A percentile compares a stretch with the other conserved stretches of the same genome.
Conservation (phyloP, 2,888 invertebrate species). For the Operophtera brumata region DNA sequence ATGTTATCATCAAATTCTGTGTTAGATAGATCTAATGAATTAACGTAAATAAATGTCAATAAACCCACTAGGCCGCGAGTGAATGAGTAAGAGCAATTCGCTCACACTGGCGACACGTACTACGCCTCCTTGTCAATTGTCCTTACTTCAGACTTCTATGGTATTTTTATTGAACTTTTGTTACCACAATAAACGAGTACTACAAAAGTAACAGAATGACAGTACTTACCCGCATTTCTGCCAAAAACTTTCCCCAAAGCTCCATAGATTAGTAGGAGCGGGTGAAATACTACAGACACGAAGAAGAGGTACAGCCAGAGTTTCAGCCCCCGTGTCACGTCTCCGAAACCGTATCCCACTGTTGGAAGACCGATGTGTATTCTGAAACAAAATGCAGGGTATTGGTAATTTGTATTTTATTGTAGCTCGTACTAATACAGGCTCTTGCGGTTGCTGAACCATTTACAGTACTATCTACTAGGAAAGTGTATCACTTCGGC, state of each 20-base stretch:
- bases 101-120: too few species aligned
- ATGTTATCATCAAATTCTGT: too few species aligned
- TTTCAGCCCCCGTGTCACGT: slow-evolving; percentile 56
- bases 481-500: too few species aligned
- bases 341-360: slow-evolving; percentile 65
- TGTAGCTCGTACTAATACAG: not conserved
- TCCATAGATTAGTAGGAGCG: slow-evolving; percentile 52
- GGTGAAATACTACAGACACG: slow-evolving; percentile 58
- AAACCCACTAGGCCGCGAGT: too few species aligned
- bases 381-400: slow-evolving; percentile 39
- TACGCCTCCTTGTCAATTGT: too few species aligned
- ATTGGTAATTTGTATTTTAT: not conserved
- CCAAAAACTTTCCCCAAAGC: slow-evolving; percentile 43
- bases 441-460: too few species aligned
- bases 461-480: too few species aligned
- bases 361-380: slow-evolving; percentile 62
- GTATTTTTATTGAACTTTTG: not conserved
- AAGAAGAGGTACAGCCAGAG: slow-evolving; percentile 64
- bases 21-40: too few species aligned
- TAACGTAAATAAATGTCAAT: too few species aligned
- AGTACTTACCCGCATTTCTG: slow-evolving; percentile 48
- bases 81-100: too few species aligned
- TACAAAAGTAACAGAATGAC: too few species aligned
- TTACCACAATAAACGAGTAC: not conserved
- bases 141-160: too few species aligned